Conservation (phyloP, 1,140 invertebrate species). For the Leptinotarsa lineolata region DNA sequence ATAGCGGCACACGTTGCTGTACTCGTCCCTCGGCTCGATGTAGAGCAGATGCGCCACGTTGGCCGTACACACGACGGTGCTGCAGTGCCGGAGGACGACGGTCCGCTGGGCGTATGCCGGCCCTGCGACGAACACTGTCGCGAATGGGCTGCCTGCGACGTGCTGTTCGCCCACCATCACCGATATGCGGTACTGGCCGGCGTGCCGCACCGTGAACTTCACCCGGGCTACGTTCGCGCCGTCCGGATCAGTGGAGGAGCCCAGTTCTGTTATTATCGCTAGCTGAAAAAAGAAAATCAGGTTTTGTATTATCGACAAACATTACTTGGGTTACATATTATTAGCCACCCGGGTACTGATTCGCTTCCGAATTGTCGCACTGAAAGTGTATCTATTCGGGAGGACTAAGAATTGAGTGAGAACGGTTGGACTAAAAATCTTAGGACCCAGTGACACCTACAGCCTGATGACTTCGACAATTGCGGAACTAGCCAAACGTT, state of each 20-base stretch:
- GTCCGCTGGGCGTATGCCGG: slow-evolving; percentile 83
- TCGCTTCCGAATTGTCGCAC: too few species aligned
- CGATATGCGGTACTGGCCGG: slow-evolving; percentile 85
- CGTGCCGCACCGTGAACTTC: slow-evolving; percentile 88
- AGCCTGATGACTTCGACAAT: too few species aligned
- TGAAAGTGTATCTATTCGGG: too few species aligned
- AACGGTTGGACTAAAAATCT: too few species aligned
- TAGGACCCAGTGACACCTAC: too few species aligned
- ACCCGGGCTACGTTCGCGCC: slow-evolving; percentile 83
- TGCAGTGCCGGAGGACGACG: slow-evolving; percentile 82
- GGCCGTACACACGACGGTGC: slow-evolving; percentile 82
- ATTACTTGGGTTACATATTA: too few species aligned
- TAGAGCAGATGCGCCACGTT: slow-evolving; percentile 77
- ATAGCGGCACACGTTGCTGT: slow-evolving; percentile 81
- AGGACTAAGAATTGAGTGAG: too few species aligned
- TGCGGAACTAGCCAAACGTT: too few species aligned
- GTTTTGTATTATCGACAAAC: too few species aligned
- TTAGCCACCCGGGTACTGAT: too few species aligned
- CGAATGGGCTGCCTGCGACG: slow-evolving; percentile 66
- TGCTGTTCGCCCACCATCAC: slow-evolving; percentile 75
- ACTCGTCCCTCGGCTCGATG: slow-evolving; percentile 87
- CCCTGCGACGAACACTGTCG: slow-evolving; percentile 66
- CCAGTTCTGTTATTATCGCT: slow-evolving; percentile 81
- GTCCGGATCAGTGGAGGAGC: slow-evolving; percentile 81
- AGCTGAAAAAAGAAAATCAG: slow-evolving; percentile 53